These are phyloP conservation scores for Notamacropus eugenii DNA, from an alignment of 2,797 vertebrate genomes.

Conservation along the genomic window DNA sequence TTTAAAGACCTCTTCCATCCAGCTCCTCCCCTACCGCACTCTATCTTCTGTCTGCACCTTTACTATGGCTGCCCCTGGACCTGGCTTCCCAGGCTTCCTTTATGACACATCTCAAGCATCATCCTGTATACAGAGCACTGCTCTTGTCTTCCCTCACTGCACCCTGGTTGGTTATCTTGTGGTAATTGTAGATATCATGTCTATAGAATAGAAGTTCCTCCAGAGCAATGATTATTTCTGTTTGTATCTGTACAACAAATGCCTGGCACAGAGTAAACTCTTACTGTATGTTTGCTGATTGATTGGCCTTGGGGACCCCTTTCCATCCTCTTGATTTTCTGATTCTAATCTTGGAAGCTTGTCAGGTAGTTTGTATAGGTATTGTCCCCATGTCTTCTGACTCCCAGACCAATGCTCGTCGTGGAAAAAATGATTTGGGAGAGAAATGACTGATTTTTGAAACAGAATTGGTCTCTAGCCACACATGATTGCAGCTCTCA, in stretches of 20 bases:
- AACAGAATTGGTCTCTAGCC: neutral
- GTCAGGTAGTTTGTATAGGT: neutral
- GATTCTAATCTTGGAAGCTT: neutral
- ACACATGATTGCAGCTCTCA: neutral
- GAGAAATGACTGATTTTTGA: neutral
- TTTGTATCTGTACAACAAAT: neutral
- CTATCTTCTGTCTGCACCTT: neutral
- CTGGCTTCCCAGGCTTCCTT: neutral
- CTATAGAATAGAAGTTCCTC: neutral
- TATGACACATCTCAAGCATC: neutral
- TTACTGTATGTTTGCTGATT: neutral
- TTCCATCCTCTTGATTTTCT: neutral
- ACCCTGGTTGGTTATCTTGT: neutral
- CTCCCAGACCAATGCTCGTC: neutral
- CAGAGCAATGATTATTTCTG: neutral
- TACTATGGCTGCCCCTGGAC: neutral
- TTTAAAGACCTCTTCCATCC: neutral
- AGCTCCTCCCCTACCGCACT: neutral
- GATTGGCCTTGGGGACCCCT: neutral
- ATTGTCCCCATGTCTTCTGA: neutral
- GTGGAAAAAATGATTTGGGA: neutral
- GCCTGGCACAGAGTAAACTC: neutral
- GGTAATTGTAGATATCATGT: neutral
- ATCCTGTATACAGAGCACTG: neutral
- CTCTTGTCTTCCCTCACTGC: neutral